Evolutionary conservation across 1,140 invertebrate genomes (phyloP), one percentile per base, ranked within the genome.

Genomic region (Medauroidea extradentata): DNA sequence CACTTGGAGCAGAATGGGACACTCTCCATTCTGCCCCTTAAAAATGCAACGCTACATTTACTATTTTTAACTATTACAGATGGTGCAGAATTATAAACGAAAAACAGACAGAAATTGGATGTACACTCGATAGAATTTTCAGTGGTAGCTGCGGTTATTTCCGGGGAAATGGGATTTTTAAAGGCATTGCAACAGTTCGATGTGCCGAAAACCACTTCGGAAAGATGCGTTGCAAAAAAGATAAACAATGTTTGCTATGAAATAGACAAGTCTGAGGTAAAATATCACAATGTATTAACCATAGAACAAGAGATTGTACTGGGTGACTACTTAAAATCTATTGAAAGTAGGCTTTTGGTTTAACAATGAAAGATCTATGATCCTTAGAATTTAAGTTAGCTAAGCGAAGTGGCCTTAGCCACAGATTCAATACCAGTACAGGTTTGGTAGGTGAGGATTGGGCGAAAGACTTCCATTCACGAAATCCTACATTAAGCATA

Each of bases 141-240:
- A 25, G 75, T 78, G 13, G 70, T 72, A 16, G 75, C 75, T 41
- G n/a, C n/a, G n/a, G 76, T 79, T 5, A 73, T 78, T 5, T 75
- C 73, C 63, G 75, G 76, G 57, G 74, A 76, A 66, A 77, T 78
- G 76, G 75, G 75, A 21, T 78, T 75, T 67, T 75, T 77, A 55
- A 66, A 76, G 23, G 77, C 76, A 14, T 53, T 64, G 8, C 46
- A 42, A 43, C 34, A 19, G 24, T 68, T 60, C 41, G 41, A 41
- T 41, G 67, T 69, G 27, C 67, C 66, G 13, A 57, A 61, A 61
- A 62, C 60, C 18, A 69, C 67, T 39, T 52, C 67, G 41, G 63
- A 67, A 63, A 62, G 63, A 46, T 53, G 60, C 42, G 64, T 65
- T 27, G 62, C 62, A 50, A 61, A 63, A 55, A 38, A 59, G 29